These are phyloP conservation scores for Chaetodon trifasciatus DNA, from an alignment of 2,797 vertebrate species.

Conservation along the genomic window DNA sequence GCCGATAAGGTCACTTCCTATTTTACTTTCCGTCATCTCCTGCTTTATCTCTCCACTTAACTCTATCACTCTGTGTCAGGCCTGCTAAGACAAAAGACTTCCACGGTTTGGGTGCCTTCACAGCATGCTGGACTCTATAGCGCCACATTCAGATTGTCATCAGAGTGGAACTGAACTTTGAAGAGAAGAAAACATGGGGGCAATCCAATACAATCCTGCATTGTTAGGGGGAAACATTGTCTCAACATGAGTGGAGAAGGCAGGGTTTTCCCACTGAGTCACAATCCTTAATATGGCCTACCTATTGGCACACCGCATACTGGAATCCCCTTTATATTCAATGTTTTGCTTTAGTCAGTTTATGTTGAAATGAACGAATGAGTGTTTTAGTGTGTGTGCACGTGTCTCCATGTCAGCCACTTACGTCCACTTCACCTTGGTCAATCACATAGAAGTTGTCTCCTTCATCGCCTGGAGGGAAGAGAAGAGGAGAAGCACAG, in stretches of 20 bases:
- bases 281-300: constrained; percentile 27
- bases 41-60: constrained; percentile 81
- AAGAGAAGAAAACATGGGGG: constrained; percentile 69
- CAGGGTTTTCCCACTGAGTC: constrained; percentile 48
- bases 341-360: constrained; percentile 10
- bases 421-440: constrained; percentile 98
- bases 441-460: constrained; percentile 99
- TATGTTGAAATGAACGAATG: neutral
- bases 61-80: constrained; percentile 68
- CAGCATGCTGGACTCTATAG: constrained; percentile 45
- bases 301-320: neutral
- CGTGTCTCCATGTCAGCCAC: constrained; percentile 70
- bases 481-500: constrained; percentile 56
- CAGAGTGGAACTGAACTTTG: constrained; percentile 70
- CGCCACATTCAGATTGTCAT: constrained; percentile 75
- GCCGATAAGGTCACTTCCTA: constrained; percentile 83
- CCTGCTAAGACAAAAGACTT: constrained; percentile 75
- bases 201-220: constrained; percentile 67
- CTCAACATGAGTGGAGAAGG: constrained; percentile 49
- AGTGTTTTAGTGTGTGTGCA: constrained; percentile 19
- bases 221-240: constrained; percentile 66
- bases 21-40: constrained; percentile 79
- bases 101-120: constrained; percentile 56
- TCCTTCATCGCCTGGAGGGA: constrained; percentile 93
- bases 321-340: constrained; percentile 3